Conservation (phyloP, 2,797 vertebrate genomes). For the Trichosurus vulpecula region DNA sequence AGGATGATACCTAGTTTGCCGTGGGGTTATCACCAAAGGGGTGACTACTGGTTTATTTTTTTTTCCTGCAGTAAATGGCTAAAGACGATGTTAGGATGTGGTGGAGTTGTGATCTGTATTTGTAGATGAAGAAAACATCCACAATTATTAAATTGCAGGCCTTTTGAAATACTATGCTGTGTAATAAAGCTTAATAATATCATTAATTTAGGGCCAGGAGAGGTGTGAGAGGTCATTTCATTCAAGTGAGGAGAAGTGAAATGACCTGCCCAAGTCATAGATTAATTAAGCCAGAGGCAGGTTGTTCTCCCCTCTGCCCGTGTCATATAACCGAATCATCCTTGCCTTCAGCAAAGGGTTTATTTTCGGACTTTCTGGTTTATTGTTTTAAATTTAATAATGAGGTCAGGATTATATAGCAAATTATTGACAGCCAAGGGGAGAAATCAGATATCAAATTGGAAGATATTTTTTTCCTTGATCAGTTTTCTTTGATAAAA, state of each 20-base stretch:
- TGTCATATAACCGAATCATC: not conserved
- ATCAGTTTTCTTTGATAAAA: slow-evolving; percentile 27
- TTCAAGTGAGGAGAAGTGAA: not conserved
- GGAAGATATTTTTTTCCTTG: slow-evolving; percentile 47
- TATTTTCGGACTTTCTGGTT: slow-evolving; percentile 29
- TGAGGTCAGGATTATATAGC: not conserved
- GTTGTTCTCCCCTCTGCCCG: not conserved
- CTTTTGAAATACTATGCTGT: not conserved
- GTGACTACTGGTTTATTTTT: not conserved
- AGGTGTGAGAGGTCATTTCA: not conserved
- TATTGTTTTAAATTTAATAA: slow-evolving; percentile 42
- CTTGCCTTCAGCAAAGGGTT: not conserved
- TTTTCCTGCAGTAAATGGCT: not conserved
- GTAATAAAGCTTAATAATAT: not conserved
- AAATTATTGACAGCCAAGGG: slow-evolving; percentile 23
- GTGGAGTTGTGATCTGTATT: not conserved
- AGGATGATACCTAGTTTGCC: no score
- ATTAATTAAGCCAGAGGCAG: not conserved
- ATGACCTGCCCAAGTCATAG: not conserved
- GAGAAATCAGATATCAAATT: slow-evolving; percentile 43
- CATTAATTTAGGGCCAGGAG: not conserved
- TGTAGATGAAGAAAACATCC: not conserved
- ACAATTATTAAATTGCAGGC: not conserved
- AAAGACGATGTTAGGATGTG: not conserved
- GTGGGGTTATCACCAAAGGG: not conserved